Conservation (phyloP, 2,888 invertebrate genomes). For the Eucera pruinosa region DNA sequence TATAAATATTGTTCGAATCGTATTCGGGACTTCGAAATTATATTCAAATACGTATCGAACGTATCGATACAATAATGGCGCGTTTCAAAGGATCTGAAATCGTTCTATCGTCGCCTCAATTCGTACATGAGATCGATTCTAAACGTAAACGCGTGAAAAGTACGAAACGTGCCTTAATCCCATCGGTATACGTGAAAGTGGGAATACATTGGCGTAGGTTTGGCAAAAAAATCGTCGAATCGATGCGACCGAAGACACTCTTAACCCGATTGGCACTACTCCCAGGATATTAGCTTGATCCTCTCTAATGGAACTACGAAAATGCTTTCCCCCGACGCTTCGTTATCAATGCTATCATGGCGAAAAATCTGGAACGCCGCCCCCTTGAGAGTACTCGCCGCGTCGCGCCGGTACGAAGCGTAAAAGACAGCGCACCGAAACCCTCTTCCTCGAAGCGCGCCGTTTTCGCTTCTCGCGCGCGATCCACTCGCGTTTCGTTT, state of each 20-base stretch:
- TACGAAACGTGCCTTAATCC: too few relatives aligned
- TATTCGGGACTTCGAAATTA: too few relatives aligned
- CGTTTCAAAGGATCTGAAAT: too few relatives aligned
- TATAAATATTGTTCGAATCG: too few relatives aligned
- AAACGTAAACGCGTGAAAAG: too few relatives aligned
- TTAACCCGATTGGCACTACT: slow-evolving; percentile 52
- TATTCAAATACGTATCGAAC: too few relatives aligned
- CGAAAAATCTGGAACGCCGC: slow-evolving; percentile 33
- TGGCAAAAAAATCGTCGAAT: background rate
- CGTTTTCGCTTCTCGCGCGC: background rate
- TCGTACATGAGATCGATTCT: too few relatives aligned
- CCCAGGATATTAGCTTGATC: slow-evolving; percentile 52
- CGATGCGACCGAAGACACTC: slow-evolving; percentile 12
- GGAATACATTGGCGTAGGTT: too few relatives aligned
- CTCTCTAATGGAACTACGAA: slow-evolving; percentile 43
- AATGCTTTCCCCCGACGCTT: slow-evolving; percentile 33
- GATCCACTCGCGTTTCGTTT: slow-evolving; percentile 11
- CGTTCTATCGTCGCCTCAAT: too few relatives aligned
- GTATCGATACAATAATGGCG: too few relatives aligned
- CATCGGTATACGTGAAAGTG: too few relatives aligned
- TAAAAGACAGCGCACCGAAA: slow-evolving; percentile 22
- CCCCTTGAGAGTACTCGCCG: slow-evolving; percentile 9
- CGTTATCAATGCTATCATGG: slow-evolving; percentile 31
- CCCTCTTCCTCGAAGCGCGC: background rate
- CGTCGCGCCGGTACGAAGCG: slow-evolving; percentile 4